A percentile compares a stretch with the other conserved stretches of the same genome.
Conservation (phyloP, 2,888 invertebrate genomes). For the Seira musarum region DNA sequence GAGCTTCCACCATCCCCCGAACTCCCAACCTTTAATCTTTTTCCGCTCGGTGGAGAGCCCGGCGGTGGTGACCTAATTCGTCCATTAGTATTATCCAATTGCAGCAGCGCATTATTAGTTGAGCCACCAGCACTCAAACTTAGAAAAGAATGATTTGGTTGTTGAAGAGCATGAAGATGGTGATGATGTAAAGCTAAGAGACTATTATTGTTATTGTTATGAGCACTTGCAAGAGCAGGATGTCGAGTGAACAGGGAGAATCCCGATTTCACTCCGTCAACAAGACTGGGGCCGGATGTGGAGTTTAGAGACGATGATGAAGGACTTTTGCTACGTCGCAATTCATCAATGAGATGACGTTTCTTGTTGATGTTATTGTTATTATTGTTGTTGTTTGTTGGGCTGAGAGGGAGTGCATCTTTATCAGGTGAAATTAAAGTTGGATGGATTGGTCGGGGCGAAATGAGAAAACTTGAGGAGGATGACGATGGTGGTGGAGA, state of each 20-base stretch:
- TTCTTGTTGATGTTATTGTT: constrained; percentile 46
- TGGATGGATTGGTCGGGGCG: constrained; percentile 55
- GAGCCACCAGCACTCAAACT: constrained; percentile 35
- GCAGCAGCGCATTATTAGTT: not conserved
- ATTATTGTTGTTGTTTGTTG: constrained; percentile 41
- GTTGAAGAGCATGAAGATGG: constrained; percentile 23
- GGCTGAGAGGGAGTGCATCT: constrained; percentile 19
- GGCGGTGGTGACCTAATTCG: constrained; percentile 43
- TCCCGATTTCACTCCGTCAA: constrained; percentile 51
- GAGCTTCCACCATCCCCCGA: constrained; percentile 16
- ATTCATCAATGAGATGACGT: constrained; percentile 67
- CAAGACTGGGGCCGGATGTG: not conserved
- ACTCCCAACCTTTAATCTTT: constrained; percentile 41
- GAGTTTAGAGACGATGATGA: not conserved
- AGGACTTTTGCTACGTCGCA: constrained; percentile 62
- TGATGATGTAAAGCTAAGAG: not conserved
- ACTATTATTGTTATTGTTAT: constrained; percentile 48
- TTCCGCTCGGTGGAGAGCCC: constrained; percentile 45
- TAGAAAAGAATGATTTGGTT: constrained; percentile 44
- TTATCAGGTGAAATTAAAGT: constrained; percentile 10
- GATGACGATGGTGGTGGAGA: constrained; percentile 34
- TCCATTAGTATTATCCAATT: constrained; percentile 32
- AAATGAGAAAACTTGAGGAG: constrained; percentile 55
- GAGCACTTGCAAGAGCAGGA: constrained; percentile 17
- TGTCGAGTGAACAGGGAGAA: constrained; percentile 51